A percentile compares a stretch with the other conserved stretches of the same genome.
Conservation (phyloP, 2,888 invertebrate species). For the Pollenia amentaria region DNA sequence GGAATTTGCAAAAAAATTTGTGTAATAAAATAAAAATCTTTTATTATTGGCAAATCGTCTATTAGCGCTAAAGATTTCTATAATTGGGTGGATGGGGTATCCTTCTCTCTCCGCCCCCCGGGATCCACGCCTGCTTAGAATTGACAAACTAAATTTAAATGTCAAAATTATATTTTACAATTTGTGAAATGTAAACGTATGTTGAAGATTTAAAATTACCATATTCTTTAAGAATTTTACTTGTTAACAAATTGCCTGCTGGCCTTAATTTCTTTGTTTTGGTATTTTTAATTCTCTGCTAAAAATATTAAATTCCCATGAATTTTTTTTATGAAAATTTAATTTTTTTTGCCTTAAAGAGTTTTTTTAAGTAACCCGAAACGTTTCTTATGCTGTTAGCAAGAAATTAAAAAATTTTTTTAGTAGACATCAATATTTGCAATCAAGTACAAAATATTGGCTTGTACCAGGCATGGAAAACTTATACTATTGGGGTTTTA, state of each 20-base stretch:
- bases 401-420: slow-evolving; percentile 1
- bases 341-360: not conserved
- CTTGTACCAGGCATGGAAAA: not conserved
- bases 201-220: too few relatives aligned
- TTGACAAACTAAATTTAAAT: too few relatives aligned
- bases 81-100: too few relatives aligned
- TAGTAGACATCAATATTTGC: not conserved
- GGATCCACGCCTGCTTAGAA: too few relatives aligned
- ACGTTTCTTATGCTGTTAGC: not conserved
- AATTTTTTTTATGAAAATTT: slow-evolving; percentile 2
- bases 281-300: not conserved
- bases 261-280: not conserved
- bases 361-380: not conserved
- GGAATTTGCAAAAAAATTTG: too few relatives aligned
- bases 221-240: not conserved
- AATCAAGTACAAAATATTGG: slow-evolving; percentile 25
- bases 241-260: not conserved
- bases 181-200: too few relatives aligned
- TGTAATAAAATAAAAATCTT: too few relatives aligned
- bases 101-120: too few relatives aligned
- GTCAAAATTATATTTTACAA: too few relatives aligned
- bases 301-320: slow-evolving; percentile 18
- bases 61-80: too few relatives aligned
- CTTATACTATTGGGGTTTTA: too few relatives aligned
- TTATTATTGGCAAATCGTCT: too few relatives aligned